Evolutionary conservation across 2,113 vertebrate species (phyloP), one percentile per base, ranked within the genome.

Genomic region (Charina bottae): DNA sequence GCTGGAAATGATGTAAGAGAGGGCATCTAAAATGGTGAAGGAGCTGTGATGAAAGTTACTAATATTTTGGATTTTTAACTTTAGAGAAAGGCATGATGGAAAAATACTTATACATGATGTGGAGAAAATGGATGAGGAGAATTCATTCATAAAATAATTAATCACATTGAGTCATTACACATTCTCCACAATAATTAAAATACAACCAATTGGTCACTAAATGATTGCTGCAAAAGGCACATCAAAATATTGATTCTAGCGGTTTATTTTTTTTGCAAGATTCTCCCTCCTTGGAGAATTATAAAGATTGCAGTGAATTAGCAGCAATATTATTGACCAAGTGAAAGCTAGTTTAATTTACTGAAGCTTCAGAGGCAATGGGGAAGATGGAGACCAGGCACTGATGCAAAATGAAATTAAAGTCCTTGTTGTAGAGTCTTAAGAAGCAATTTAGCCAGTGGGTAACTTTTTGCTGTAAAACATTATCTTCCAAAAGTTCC

Each of bases 381-480:
- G 4, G 89, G 9, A 64, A 84, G 5, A 92, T 10, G 4, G 90
- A 24, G 13, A 87, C 0, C 3, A 68, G 83, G 78, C 93, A 90
- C 5, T 4, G 0, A 91, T 0, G 2, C 21, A 10, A 72, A 92
- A 28, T 21, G 68, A 2, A 0, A 85, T 78, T 92, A 85, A 6
- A 84, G 15, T 8, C 10, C 42, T 23, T 87, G n/a, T 46, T 72
- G 24, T 28, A 2, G 5, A 62, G 42, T 62, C 86, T 88, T 62
- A 90, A 78, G 23, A 72, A 93, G 89, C 85, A 88, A 90, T 93
- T 90, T 88, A 83, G 89, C 89, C 56, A 49, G 64, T 24, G 46
- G 68, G 55, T 88, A 83, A 90, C 56, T 46, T 88, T 90, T 93
- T 62, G 89, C 92, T 88, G 42, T 23, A 59, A 53, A 55, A 59